Evolutionary conservation across 2,113 vertebrate species (phyloP), one percentile per base, ranked within the genome.

Genomic region (Prinia subflava): DNA sequence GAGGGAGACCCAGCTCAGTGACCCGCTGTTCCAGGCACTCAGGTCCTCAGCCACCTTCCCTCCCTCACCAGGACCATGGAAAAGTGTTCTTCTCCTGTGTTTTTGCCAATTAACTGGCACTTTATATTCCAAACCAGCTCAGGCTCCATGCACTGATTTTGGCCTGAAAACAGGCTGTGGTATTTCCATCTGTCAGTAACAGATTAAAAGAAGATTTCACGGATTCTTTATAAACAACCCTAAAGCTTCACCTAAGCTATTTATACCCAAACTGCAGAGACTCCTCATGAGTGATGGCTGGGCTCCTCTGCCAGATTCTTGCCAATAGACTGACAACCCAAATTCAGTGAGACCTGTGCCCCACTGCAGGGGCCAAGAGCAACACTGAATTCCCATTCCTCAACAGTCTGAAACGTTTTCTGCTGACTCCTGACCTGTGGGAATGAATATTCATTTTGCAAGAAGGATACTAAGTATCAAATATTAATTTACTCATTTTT

Each of bases 131-230:
- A 88, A 28, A 46, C 5, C 22, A 20, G 50, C 42, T 55, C 1
- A 1, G 87, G 53, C 63, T 85, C 11, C 28, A 5, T 25, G 62
- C 74, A 11, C 21, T 68, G 90, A 76, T 44, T 90, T 74, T 86
- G 68, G 35, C 63, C 53, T 73, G 65, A 92, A 91, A 95, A 83
- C 78, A 62, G 10, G 17, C 64, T 67, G 35, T 89, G 84, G 63
- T 88, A 95, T 96, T 96, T 83, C 88, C 92, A 96, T 96, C 94
- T 95, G 93, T 88, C 92, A 94, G 93, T 70, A 71, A 86, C 71
- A 92, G 89, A 87, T 91, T 95, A 83, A 80, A 93, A 79, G 89
- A 93, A 83, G 92, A 94, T 93, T 92, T 90, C 89, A 63, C 33
- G 22, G 44, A 65, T 94, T 95, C 88, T 88, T 81, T 70, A 76